Conservation (phyloP, 2,888 invertebrate species). For the Griposia aprilina region DNA sequence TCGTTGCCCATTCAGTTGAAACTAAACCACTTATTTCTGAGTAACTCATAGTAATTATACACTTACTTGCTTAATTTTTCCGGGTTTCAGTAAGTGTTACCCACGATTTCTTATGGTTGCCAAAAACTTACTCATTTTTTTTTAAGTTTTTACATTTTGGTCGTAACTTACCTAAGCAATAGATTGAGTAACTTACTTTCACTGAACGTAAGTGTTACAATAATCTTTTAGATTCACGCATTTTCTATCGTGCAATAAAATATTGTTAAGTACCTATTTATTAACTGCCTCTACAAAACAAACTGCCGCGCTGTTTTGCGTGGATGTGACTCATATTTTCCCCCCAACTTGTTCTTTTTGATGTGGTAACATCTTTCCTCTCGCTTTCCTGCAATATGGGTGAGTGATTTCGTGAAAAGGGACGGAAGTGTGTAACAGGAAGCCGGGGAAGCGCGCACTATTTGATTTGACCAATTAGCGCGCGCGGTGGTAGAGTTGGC, state of each 20-base stretch:
- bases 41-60: constrained; percentile 26
- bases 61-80: constrained; percentile 35
- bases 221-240: constrained; percentile 20
- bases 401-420: too few relatives aligned
- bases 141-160: constrained; percentile 21
- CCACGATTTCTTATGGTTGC: constrained; percentile 36
- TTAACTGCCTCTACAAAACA: not conserved
- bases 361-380: too few relatives aligned
- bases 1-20: constrained; percentile 1
- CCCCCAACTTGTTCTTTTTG: too few relatives aligned
- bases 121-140: constrained; percentile 29
- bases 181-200: constrained; percentile 49
- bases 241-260: constrained; percentile 18
- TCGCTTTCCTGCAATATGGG: too few relatives aligned
- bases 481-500: too few relatives aligned
- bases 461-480: too few relatives aligned
- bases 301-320: too few relatives aligned
- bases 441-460: too few relatives aligned
- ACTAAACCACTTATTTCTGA: not conserved
- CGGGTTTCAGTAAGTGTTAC: constrained; percentile 19
- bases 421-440: too few relatives aligned
- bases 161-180: constrained; percentile 23
- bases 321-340: too few relatives aligned
- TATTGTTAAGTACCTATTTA: not conserved
- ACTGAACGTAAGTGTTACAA: constrained; percentile 25